phyloP scores from a whole-genome alignment of 2,888 invertebrate species.

The Tachystola acroxantha region DNA sequence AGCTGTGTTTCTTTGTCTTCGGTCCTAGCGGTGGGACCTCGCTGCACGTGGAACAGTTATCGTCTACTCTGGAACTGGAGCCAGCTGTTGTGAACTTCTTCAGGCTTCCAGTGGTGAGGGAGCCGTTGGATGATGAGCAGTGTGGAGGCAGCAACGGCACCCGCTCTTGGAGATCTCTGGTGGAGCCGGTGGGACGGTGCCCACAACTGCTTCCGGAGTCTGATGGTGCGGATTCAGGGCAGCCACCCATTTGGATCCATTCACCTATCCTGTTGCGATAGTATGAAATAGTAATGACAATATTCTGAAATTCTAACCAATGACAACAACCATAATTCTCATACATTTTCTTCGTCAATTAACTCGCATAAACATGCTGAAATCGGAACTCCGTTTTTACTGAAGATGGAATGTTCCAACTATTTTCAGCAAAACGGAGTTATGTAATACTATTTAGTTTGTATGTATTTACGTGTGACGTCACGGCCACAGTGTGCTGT shows the following conservation, averaged over 20 bases:
- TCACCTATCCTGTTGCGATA: constrained; percentile 47
- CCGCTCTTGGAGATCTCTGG: constrained; percentile 56
- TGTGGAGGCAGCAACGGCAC: constrained; percentile 64
- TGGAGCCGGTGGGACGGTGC: constrained; percentile 45
- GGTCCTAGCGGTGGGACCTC: constrained; percentile 64
- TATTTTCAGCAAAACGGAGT: no score
- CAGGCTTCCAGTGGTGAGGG: constrained; percentile 59
- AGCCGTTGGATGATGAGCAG: constrained; percentile 68
- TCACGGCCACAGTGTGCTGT: no score
- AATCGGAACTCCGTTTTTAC: no score
- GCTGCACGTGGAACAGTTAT: constrained; percentile 61
- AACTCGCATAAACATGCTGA: no score
- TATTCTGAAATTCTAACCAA: no score
- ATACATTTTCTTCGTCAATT: no score
- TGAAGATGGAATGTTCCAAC: no score
- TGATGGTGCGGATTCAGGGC: constrained; percentile 48
- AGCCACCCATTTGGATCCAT: constrained; percentile 66
- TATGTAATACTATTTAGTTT: no score
- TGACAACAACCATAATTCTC: no score
- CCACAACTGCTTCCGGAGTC: constrained; percentile 51
- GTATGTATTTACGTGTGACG: no score
- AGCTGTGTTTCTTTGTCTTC: constrained; percentile 64
- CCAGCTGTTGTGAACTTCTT: constrained; percentile 57
- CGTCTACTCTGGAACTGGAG: constrained; percentile 54
- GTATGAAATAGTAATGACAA: no score